Percentiles rank a stretch among this genome's conserved stretches.
These are phyloP conservation scores for Shinisaurus crocodilurus DNA, from an alignment of 2,113 vertebrate species.

Conservation along the genomic window DNA sequence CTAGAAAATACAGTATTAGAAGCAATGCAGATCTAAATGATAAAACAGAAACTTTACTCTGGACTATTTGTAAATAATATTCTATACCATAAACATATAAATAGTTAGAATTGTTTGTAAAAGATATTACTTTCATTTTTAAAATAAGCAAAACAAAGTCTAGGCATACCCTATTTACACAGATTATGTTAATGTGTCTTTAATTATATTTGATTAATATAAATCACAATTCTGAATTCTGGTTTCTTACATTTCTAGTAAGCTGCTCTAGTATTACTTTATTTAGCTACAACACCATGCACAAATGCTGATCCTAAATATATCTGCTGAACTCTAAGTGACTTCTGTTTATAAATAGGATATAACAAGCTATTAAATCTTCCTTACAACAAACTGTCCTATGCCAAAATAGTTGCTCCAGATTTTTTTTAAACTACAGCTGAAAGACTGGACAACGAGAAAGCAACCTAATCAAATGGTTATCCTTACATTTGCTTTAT, in stretches of 20 bases:
- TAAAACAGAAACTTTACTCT: background rate
- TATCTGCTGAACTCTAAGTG: conserved; percentile 81
- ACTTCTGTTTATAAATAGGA: conserved; percentile 81
- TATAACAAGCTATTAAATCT: conserved; percentile 81
- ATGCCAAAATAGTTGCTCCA: conserved; percentile 71
- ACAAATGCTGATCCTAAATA: conserved; percentile 80
- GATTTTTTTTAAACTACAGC: conserved; percentile 64
- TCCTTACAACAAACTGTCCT: conserved; percentile 75
- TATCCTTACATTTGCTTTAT: conserved; percentile 7
- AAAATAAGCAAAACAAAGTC: background rate
- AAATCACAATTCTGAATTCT: conserved; percentile 17
- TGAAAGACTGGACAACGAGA: conserved; percentile 46
- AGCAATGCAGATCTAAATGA: background rate
- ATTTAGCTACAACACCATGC: conserved; percentile 75
- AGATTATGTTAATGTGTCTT: background rate
- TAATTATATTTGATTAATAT: conserved; percentile 34
- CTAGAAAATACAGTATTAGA: background rate
- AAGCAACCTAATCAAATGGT: conserved; percentile 41
- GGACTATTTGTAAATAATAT: background rate
- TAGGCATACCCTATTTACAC: background rate
- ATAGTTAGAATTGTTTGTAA: background rate
- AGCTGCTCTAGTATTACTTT: conserved; percentile 76
- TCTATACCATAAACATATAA: background rate
- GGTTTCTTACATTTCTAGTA: conserved; percentile 57
- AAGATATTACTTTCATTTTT: conserved; percentile 1